phyloP scores from a whole-genome alignment of 2,797 vertebrate species.

The Hippopotamyrus pictus region DNA sequence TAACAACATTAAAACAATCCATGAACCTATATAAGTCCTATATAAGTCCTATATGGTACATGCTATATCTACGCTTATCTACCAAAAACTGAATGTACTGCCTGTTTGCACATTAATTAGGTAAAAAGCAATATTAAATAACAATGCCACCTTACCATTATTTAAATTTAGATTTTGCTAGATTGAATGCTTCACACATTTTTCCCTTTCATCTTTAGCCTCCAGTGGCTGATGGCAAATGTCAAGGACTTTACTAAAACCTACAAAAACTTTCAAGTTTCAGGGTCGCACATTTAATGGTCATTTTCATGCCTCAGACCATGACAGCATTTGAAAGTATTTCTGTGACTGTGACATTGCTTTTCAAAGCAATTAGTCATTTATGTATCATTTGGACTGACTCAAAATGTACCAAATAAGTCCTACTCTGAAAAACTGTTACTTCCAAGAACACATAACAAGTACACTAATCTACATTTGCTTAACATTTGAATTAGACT shows the following conservation, averaged over 20 bases:
- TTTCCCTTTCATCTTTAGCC: neutral
- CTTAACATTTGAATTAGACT: neutral
- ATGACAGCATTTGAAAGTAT: neutral
- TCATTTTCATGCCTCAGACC: neutral
- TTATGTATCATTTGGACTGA: neutral
- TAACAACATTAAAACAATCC: neutral
- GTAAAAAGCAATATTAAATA: neutral
- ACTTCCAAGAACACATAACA: neutral
- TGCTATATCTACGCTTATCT: neutral
- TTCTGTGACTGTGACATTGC: neutral
- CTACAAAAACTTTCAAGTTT: neutral
- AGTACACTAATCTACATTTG: neutral
- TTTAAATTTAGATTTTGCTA: constrained; percentile 3
- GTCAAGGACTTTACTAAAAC: neutral
- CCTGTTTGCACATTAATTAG: neutral
- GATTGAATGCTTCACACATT: neutral
- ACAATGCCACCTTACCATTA: neutral
- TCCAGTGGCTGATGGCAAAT: neutral
- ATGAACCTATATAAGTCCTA: too few species aligned
- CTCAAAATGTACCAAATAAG: neutral
- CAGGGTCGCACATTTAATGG: neutral
- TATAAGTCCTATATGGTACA: neutral
- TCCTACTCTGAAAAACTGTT: neutral
- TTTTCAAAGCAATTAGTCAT: constrained; percentile 6
- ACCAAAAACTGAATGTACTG: constrained; percentile 6